These are phyloP conservation scores for Megaceryle alcyon DNA, from an alignment of 2,797 vertebrate species.

Conservation along the genomic window DNA sequence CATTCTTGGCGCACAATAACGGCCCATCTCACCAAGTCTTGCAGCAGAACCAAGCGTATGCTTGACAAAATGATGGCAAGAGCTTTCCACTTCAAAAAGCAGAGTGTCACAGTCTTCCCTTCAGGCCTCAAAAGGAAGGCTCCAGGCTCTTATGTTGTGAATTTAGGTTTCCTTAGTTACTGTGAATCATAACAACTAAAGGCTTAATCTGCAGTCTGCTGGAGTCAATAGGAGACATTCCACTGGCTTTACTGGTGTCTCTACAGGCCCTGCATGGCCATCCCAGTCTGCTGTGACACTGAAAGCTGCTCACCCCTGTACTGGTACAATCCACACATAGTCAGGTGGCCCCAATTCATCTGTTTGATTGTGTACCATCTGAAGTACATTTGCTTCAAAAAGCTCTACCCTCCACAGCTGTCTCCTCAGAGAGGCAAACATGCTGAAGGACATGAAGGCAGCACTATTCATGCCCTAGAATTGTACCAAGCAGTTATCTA, in stretches of 20 bases:
- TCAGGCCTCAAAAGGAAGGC: conserved; percentile 11
- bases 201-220: conserved; percentile 49
- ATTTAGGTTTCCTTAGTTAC: conserved; percentile 68
- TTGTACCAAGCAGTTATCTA: neutral
- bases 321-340: neutral
- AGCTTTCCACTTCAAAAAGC: neutral
- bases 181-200: conserved; percentile 42
- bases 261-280: neutral
- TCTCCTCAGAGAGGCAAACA: neutral
- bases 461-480: neutral
- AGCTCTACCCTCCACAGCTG: neutral
- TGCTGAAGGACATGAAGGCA: neutral
- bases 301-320: neutral
- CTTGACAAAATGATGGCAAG: neutral
- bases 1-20: neutral
- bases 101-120: neutral
- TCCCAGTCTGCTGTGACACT: neutral
- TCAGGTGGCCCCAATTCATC: neutral
- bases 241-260: neutral
- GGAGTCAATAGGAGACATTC: conserved; percentile 53
- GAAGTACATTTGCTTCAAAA: neutral
- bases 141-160: neutral
- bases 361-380: neutral
- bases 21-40: neutral
- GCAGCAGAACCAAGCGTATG: neutral